Base-by-base conservation (phyloP, 1,140 invertebrate species). In the Zaprionus ghesquierei region DNA sequence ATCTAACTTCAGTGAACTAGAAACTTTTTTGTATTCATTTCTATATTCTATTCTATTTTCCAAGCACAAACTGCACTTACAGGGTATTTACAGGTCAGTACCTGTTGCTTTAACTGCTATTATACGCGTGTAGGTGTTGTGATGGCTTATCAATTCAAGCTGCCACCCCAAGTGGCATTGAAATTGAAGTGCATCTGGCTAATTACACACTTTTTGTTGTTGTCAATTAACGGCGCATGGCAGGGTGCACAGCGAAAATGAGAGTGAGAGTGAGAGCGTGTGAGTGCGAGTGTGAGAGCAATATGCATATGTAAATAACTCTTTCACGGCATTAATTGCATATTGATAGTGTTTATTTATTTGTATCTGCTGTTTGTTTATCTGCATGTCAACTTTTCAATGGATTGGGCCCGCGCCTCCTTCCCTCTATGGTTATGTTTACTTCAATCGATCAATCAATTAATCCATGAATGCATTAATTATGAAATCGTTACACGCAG, bases 261-360 rank as follows among this genome's bases (percentile, higher is more conserved):
- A 31, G 13, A 6, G 33, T 0, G 41, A 27, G 10, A 2, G 27
- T 15, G 35, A 15, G 13, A 41, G 13, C 3, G 1, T 1, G 9
- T 2, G 2, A 46, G 41, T 12, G 41, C 1, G 41, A 46, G 41
- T 44, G 41, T 2, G 8, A n/a, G 23, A 27, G 60, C 59, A 35
- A 18, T 53, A 74, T 62, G 62, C 58, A 74, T 73, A 75, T 69
- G 62, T 64, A 85, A 69, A 77, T 81, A 81, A 75, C 62, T 38
- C 59, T 80, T 77, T 70, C 54, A 86, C 75, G 75, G 69, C 77
- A 73, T 86, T 85, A 85, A 85, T 86, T 85, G 82, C 81, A 71
- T 78, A 77, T 79, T 86, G 68, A 86, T 87, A 87, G 82, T 87
- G 82, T 87, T 87, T 81, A 55, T 68, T 75, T 70, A 68, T 76